Evolutionary conservation across 2,113 vertebrate genomes (phyloP).

Genomic region (Mormoops blainvillei): DNA sequence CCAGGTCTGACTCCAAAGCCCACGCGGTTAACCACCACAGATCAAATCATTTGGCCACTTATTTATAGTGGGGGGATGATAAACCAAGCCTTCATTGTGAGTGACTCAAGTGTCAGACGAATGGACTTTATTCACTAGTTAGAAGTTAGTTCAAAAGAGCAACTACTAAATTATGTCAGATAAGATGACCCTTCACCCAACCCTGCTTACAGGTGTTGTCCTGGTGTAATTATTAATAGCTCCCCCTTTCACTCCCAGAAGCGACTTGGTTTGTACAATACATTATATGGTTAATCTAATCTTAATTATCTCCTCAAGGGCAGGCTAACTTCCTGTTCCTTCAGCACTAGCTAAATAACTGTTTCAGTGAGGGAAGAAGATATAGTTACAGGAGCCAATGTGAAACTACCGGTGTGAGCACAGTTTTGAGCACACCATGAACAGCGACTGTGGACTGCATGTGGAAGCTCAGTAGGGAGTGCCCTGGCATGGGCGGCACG

Average conservation of each 20-base stretch:
- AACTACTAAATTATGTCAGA: background rate
- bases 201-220: background rate
- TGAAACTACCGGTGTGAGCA: background rate
- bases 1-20: background rate
- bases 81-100: background rate
- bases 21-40: background rate
- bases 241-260: background rate
- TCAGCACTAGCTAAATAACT: background rate
- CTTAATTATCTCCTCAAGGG: background rate
- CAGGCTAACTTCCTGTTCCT: background rate
- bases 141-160: slow-evolving; percentile 24
- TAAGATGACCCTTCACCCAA: background rate
- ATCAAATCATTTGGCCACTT: background rate
- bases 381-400: background rate
- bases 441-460: background rate
- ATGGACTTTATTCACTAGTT: slow-evolving; percentile 25
- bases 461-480: background rate
- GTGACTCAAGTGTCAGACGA: background rate
- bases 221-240: slow-evolving; percentile 20
- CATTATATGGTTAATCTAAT: background rate
- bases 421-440: background rate
- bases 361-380: background rate
- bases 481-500: background rate
- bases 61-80: background rate
- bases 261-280: background rate